phyloP scores from a whole-genome alignment of 1,140 invertebrate genomes.

The Laupala kohalensis region DNA sequence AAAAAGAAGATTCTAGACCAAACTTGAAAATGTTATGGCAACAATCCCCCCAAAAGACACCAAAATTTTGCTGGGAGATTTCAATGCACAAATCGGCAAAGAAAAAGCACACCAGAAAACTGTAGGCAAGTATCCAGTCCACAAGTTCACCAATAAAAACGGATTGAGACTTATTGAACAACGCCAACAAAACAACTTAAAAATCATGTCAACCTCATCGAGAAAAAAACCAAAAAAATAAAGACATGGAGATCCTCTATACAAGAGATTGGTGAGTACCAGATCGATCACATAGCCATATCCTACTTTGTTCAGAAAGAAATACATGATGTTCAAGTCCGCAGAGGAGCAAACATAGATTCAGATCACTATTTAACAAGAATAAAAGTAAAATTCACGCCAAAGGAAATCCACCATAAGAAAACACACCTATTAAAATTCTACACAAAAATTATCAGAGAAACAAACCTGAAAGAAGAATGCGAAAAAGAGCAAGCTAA shows the following conservation, averaged over 20 bases:
- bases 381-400: not conserved
- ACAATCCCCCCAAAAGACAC: not conserved
- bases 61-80: conserved; percentile 1
- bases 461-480: not conserved
- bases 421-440: not conserved
- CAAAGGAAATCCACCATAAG: not conserved
- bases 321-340: not conserved
- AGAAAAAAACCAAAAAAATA: not conserved
- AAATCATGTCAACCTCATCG: not conserved
- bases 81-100: not conserved
- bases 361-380: not conserved
- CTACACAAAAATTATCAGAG: not conserved
- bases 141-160: not conserved
- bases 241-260: not conserved
- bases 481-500: not conserved
- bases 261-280: not conserved
- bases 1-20: not conserved
- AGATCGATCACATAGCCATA: not conserved
- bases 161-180: too few relatives aligned
- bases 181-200: not conserved
- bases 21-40: not conserved
- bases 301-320: not conserved
- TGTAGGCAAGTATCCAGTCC: not conserved
- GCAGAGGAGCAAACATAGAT: not conserved
- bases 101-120: not conserved